Base-by-base conservation (phyloP, 2,113 vertebrate species). In the Columba livia region DNA sequence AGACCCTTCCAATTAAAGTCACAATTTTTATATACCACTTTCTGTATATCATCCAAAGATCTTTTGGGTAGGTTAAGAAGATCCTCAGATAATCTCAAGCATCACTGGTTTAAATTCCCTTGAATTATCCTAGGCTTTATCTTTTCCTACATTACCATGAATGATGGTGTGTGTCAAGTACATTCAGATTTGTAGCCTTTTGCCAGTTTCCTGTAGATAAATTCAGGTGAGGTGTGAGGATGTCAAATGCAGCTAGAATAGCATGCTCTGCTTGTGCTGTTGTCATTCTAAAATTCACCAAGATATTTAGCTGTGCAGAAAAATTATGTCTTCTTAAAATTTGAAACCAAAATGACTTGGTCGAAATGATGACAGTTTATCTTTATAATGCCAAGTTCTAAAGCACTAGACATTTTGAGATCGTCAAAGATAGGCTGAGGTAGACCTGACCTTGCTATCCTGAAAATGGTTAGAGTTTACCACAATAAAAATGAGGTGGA, bases 41-140 rank as follows among this genome's bases (percentile, higher is more conserved):
- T 65, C 74, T 88, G 12, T 82, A 36, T 88, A 61, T 83, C 79
- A 91, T 86, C 77, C 64, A 72, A 15, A 60, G 44, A 56, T n/a
- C 60, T 92, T 14, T 58, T 86, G 72, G 48, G 42, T 75, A 62
- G 53, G 60, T 91, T 88, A 58, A 93, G 67, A 82, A 88, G 56
- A 87, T 78, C 40, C 48, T 85, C n/a, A 87, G 50, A 74, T 84
- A 95, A 95, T 96, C 87, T 86, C 75, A 93, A 82, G 61, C 25
- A 71, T 93, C 58, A 72, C 40, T 88, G 77, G 44, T 90, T 96
- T 93, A 90, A 94, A 93, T 84, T 94, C 75, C 89, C 44, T 69
- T 90, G 79, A 95, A 95, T 90, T 80, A 65, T 94, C 50, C 53
- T 67, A 12, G 17, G 31, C 40, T 84, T 50, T 79, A 40, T 62